phyloP scores from a whole-genome alignment of 2,113 vertebrate species.

The Amphiprion ocellaris region DNA sequence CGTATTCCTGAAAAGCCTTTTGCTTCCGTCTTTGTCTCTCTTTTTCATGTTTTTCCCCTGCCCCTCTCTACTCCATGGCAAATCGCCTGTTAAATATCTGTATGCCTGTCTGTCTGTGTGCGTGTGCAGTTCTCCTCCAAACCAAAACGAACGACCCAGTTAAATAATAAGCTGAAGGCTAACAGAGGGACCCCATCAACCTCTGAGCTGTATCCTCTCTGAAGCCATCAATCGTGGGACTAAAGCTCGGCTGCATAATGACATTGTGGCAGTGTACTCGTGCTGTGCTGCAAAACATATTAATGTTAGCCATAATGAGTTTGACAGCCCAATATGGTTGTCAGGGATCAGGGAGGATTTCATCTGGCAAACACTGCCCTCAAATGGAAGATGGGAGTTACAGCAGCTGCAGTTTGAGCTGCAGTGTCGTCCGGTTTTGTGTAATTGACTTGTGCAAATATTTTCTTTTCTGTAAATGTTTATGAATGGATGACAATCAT shows the following conservation, averaged over 20 bases:
- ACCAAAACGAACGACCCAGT: constrained; percentile 73
- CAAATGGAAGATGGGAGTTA: constrained; percentile 70
- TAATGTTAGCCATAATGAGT: constrained; percentile 79
- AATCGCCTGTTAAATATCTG: constrained; percentile 62
- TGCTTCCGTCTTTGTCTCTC: constrained; percentile 24
- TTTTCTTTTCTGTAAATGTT: constrained; percentile 7
- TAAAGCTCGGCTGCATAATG: constrained; percentile 79
- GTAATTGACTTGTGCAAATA: constrained; percentile 10
- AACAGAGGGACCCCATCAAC: constrained; percentile 82
- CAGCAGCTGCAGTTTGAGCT: constrained; percentile 57
- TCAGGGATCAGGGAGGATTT: constrained; percentile 27
- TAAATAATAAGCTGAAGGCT: constrained; percentile 82
- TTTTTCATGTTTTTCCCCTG: constrained; percentile 11
- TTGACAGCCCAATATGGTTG: constrained; percentile 78
- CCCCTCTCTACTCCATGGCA: constrained; percentile 15
- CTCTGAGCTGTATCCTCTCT: constrained; percentile 78
- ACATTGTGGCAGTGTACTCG: constrained; percentile 77
- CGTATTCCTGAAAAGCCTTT: constrained; percentile 20
- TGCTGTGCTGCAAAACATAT: constrained; percentile 80
- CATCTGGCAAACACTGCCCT: constrained; percentile 78
- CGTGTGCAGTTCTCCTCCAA: constrained; percentile 63
- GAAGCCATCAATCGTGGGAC: constrained; percentile 80
- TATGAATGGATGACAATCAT: constrained; percentile 7
- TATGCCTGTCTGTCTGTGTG: constrained; percentile 42
- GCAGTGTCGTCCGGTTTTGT: constrained; percentile 44